Evolutionary conservation across 2,113 vertebrate genomes (phyloP).

Genomic region (Anoplopoma fimbria): DNA sequence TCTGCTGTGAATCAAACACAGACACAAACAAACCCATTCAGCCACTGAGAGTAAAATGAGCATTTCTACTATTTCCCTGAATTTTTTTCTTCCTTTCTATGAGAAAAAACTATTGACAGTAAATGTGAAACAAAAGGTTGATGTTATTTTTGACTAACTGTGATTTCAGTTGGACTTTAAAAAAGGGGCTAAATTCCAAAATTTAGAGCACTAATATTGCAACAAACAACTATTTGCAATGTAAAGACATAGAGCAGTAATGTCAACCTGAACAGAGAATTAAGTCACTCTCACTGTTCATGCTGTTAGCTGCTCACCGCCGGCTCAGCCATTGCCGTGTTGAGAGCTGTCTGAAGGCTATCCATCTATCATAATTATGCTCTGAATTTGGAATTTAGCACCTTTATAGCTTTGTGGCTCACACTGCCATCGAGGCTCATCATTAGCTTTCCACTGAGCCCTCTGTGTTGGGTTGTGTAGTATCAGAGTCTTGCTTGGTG

Average conservation of each 20-base stretch:
- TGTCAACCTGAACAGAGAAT: neutral
- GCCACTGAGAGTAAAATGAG: neutral
- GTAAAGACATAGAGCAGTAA: neutral
- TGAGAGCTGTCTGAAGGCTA: neutral
- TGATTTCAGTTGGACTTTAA: constrained; percentile 6
- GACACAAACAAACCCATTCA: neutral
- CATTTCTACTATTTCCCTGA: neutral
- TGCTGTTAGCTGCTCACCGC: neutral
- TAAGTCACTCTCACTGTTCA: neutral
- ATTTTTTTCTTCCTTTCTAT: neutral
- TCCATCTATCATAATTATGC: neutral
- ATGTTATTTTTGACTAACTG: neutral
- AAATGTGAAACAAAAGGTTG: neutral
- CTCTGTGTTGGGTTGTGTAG: constrained; percentile 51
- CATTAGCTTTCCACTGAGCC: constrained; percentile 73
- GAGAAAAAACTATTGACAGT: neutral
- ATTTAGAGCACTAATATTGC: neutral
- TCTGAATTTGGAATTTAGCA: neutral
- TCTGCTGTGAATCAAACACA: neutral
- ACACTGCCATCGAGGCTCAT: neutral
- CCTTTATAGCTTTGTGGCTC: neutral
- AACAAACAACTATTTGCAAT: neutral
- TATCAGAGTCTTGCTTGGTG: constrained; percentile 48
- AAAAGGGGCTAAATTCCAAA: neutral
- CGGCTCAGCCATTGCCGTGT: neutral